A percentile compares a stretch with the other conserved stretches of the same genome.
These are phyloP conservation scores for Mesorhabditis spiculigera DNA, from an alignment of 2,888 invertebrate genomes.

Conservation along the genomic window DNA sequence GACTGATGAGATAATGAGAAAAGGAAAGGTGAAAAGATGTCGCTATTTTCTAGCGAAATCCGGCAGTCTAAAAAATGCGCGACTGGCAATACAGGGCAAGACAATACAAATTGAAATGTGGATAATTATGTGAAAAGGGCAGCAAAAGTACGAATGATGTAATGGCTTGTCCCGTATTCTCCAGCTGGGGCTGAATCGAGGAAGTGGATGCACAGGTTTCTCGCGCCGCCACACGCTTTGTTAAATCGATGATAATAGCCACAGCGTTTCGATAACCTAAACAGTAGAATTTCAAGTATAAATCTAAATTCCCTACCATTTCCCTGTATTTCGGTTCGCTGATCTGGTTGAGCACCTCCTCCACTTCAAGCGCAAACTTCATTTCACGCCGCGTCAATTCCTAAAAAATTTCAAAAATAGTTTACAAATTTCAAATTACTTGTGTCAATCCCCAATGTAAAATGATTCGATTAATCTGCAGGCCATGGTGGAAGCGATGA, in stretches of 20 bases:
- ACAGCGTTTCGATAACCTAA: conserved; percentile 80
- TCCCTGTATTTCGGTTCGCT: conserved; percentile 92
- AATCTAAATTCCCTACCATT: conserved; percentile 27
- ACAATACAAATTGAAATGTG: not conserved
- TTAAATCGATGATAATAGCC: conserved; percentile 67
- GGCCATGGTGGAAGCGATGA: conserved; percentile 76
- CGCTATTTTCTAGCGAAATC: no score
- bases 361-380: conserved; percentile 95
- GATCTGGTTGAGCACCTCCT: conserved; percentile 90
- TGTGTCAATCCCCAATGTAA: conserved; percentile 77
- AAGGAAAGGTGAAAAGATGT: no score
- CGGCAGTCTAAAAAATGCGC: no score
- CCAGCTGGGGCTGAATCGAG: conserved; percentile 98
- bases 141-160: conserved; percentile 67
- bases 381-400: conserved; percentile 91
- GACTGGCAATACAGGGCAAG: no score
- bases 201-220: conserved; percentile 90
- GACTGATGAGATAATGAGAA: no score
- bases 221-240: conserved; percentile 79
- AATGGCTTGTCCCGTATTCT: conserved; percentile 94
- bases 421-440: no score
- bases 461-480: conserved; percentile 85
- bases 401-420: no score
- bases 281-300: no score
- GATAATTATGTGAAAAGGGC: conserved; percentile 21